Conservation (phyloP, 2,797 vertebrate species). For the Fratercula arctica region DNA sequence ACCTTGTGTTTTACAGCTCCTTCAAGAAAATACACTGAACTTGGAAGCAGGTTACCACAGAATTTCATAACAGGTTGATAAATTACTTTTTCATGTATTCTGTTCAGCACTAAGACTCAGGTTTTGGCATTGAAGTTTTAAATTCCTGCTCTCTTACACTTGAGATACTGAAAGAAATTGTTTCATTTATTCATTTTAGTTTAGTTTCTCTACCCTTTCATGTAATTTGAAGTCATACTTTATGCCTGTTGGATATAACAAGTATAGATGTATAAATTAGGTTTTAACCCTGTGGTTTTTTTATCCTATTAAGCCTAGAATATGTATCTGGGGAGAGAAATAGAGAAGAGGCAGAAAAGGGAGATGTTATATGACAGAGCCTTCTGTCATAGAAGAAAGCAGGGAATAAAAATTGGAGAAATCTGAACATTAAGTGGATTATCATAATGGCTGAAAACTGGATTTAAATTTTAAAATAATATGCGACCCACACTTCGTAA, state of each 20-base stretch:
- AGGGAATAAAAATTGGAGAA: neutral
- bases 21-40: slow-evolving; percentile 65
- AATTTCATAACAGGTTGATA: slow-evolving; percentile 68
- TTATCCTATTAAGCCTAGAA: neutral
- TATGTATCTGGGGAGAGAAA: neutral
- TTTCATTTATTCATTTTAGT: neutral
- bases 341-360: neutral
- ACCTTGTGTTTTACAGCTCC: slow-evolving; percentile 70
- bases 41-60: slow-evolving; percentile 69
- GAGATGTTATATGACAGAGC: neutral
- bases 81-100: slow-evolving; percentile 67
- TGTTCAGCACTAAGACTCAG: slow-evolving; percentile 17
- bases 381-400: neutral
- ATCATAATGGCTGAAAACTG: neutral
- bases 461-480: neutral
- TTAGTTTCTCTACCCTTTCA: neutral
- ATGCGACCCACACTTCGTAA: neutral
- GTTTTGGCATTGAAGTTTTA: neutral
- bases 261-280: neutral
- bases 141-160: neutral
- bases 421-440: neutral
- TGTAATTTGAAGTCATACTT: neutral
- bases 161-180: neutral
- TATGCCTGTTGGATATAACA: neutral
- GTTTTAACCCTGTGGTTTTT: neutral